Base-by-base conservation (phyloP, 1,140 invertebrate species). In the Penaeus chinensis region DNA sequence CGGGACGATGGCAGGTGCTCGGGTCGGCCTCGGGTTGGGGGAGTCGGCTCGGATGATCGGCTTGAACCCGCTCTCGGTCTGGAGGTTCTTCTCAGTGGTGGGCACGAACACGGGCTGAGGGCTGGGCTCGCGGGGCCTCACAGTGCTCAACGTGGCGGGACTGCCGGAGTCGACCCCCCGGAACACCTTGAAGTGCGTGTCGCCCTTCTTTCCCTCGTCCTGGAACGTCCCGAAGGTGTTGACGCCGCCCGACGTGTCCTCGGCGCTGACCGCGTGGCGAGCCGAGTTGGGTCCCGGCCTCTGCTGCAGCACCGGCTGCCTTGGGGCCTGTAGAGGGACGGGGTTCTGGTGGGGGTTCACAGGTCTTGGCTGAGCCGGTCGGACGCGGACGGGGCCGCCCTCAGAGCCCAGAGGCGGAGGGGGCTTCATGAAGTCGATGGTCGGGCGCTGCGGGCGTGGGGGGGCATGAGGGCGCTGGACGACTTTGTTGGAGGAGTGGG, bases 21-120 rank as follows among this genome's bases (percentile, higher is more conserved):
- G 47, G 37, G 37, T 42, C 24, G 78, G 54, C 47, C 61, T 78
- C 22, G 63, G 71, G 27, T 81, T 74, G 24, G 84, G 65, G 18
- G 77, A 47, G 61, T 86, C 78, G 11, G 77, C 77, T 54, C 81
- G 81, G 42, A 82, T 87, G 85, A 87, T 87, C 22, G 85, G 85
- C 54, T 87, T 87, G 60, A 87, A 87, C 20, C 85, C 85, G 27
- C 24, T 82, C n/a, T 87, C 85, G n/a, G 37, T 87, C 10, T 65
- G 78, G n/a, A 74, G 74, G 24, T 47, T 82, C 27, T 80, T 65
- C 18, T 83, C 54, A 0, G 85, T 85, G n/a, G 85, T 85, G 3
- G 84, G 80, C 32, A 85, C 74, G 62, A 84, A 87, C 19, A 89
- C 81, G 10, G 89, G 84, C 63, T 87, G 84, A 20, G 85, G 89